Percentiles rank a stretch among this genome's conserved stretches.
phyloP scores from a whole-genome alignment of 2,888 invertebrate genomes.

The Nomada fabriciana region DNA sequence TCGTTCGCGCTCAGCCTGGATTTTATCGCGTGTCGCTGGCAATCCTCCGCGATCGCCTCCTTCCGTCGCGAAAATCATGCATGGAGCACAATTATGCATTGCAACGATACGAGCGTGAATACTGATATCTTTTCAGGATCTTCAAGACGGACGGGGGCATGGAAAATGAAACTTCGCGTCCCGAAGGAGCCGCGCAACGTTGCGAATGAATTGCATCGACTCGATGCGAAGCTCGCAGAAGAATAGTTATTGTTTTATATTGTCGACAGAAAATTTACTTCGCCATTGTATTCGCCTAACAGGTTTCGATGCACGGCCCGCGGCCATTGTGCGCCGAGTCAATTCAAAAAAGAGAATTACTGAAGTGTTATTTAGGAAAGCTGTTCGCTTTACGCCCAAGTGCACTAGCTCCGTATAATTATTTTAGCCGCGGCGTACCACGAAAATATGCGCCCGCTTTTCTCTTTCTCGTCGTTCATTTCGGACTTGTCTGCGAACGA shows the following conservation, averaged over 20 bases:
- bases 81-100: too few relatives aligned
- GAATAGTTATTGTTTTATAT: conserved; percentile 64
- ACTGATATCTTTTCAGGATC: too few relatives aligned
- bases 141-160: neutral
- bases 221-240: conserved; percentile 10
- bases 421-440: too few relatives aligned
- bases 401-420: too few relatives aligned
- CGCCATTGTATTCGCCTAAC: conserved; percentile 44
- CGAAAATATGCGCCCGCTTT: too few relatives aligned
- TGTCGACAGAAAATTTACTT: conserved; percentile 59
- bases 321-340: conserved; percentile 30
- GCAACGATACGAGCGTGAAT: too few relatives aligned
- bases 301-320: conserved; percentile 20
- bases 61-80: too few relatives aligned
- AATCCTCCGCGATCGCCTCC: neutral
- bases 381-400: too few relatives aligned
- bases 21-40: conserved; percentile 44
- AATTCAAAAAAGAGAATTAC: conserved; percentile 21
- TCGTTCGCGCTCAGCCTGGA: conserved; percentile 49
- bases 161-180: neutral
- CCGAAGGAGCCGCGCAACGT: conserved; percentile 23
- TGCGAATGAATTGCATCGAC: conserved; percentile 22
- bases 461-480: too few relatives aligned
- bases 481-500: neutral
- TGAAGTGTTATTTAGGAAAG: neutral